Evolutionary conservation across 2,797 vertebrate species (phyloP).

Genomic region (Philypnodon macrostomus): DNA sequence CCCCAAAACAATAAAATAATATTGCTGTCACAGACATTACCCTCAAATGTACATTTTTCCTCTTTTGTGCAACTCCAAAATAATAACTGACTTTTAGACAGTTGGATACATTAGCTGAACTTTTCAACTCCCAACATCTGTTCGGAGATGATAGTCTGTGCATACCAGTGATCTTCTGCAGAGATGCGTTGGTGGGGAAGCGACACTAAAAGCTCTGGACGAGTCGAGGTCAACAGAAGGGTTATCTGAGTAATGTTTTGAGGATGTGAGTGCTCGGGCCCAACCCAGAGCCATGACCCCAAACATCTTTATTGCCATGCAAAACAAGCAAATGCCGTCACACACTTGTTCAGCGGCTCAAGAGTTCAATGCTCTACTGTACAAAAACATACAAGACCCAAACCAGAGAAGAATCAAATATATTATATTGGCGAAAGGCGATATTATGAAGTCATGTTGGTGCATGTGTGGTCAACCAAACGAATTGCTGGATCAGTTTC

Average conservation of each 20-base stretch:
- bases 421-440: too few species aligned
- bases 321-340: constrained; percentile 41
- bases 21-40: too few species aligned
- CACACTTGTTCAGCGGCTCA: constrained; percentile 20
- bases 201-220: constrained; percentile 51
- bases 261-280: constrained; percentile 45
- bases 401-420: too few species aligned
- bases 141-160: constrained; percentile 13
- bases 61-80: constrained; percentile 35
- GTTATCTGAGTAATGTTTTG: constrained; percentile 59
- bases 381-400: background rate
- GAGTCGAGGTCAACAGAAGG: constrained; percentile 36
- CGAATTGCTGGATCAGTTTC: too few species aligned
- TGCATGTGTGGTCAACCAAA: too few species aligned
- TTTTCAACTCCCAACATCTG: constrained; percentile 47
- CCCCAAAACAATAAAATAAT: too few species aligned
- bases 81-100: constrained; percentile 25
- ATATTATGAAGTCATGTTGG: background rate
- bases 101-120: constrained; percentile 41
- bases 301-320: constrained; percentile 26
- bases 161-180: constrained; percentile 28
- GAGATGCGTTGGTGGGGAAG: constrained; percentile 20
- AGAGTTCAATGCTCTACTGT: constrained; percentile 23
- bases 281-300: constrained; percentile 35
- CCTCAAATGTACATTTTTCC: too few species aligned